Conservation (phyloP, 2,888 invertebrate genomes). For the Melieria picta region DNA sequence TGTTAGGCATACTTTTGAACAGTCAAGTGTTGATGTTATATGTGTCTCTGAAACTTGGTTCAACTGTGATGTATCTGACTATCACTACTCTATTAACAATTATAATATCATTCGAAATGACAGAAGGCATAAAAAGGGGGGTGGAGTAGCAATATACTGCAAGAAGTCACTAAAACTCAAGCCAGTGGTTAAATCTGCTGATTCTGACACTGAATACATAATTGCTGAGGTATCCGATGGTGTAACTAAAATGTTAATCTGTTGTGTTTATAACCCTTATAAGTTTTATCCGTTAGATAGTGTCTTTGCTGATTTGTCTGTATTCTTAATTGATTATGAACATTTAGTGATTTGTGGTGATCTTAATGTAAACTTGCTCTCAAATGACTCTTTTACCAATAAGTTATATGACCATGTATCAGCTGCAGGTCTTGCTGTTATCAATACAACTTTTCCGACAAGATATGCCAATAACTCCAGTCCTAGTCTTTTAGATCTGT, state of each 20-base stretch:
- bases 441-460: slow-evolving; percentile 16
- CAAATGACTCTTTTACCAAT: neutral
- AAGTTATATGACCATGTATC: slow-evolving; percentile 13
- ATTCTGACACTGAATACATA: slow-evolving; percentile 16
- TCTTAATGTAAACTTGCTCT: slow-evolving; percentile 27
- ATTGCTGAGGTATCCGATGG: slow-evolving; percentile 22
- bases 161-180: slow-evolving; percentile 1
- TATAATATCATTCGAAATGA: slow-evolving; percentile 8
- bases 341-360: slow-evolving; percentile 20
- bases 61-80: neutral
- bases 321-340: slow-evolving; percentile 22
- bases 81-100: slow-evolving; percentile 6
- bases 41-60: slow-evolving; percentile 29
- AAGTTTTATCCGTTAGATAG: slow-evolving; percentile 3
- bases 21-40: slow-evolving; percentile 21
- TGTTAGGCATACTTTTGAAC: slow-evolving; percentile 20
- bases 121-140: slow-evolving; percentile 11
- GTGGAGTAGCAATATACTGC: slow-evolving; percentile 26
- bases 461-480: slow-evolving; percentile 19
- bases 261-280: slow-evolving; percentile 29
- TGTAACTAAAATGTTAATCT: slow-evolving; percentile 15
- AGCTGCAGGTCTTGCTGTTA: slow-evolving; percentile 4
- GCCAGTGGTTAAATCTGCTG: neutral
- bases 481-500: slow-evolving; percentile 17
- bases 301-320: slow-evolving; percentile 15